These are phyloP conservation scores for Horisme vitalbata DNA, from an alignment of 2,888 invertebrate species.

Conservation along the genomic window DNA sequence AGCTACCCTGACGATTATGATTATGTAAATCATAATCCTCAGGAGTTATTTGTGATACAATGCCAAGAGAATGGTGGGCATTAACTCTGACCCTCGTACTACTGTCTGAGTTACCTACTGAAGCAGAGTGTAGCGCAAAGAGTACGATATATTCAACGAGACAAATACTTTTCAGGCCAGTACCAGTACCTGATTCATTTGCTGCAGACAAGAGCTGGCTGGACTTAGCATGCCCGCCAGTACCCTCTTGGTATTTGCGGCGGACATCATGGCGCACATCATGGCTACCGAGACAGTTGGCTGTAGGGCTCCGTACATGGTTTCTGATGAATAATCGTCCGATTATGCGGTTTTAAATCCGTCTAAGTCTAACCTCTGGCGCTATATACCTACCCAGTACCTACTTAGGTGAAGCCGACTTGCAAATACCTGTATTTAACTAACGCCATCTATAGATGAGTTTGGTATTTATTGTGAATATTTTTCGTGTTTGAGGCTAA, in stretches of 20 bases:
- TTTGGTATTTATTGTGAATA: constrained; percentile 1
- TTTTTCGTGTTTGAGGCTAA: neutral
- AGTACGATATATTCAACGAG: no score
- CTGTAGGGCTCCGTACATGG: constrained; percentile 52
- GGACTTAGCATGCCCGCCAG: constrained; percentile 57
- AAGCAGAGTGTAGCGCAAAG: no score
- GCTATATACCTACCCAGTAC: no score
- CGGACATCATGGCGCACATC: constrained; percentile 64
- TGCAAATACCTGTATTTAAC: neutral
- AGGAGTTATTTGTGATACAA: no score
- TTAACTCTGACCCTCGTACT: no score
- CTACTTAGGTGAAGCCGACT: no score
- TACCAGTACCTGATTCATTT: constrained; percentile 19
- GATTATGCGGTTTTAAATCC: constrained; percentile 52
- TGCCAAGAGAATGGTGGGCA: no score
- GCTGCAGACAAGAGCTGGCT: constrained; percentile 42
- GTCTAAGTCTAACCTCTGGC: no score
- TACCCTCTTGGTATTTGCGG: constrained; percentile 68
- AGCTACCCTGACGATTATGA: no score
- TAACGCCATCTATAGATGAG: constrained; percentile 2
- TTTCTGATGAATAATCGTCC: constrained; percentile 57
- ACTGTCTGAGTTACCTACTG: no score
- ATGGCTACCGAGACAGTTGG: constrained; percentile 51
- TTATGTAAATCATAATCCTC: no score
- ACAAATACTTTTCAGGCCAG: constrained; percentile 11